Percentiles rank a stretch among this genome's conserved stretches.
Conservation (phyloP, 64 coral and sea anemone genomes). For the Acropora tenuis region DNA sequence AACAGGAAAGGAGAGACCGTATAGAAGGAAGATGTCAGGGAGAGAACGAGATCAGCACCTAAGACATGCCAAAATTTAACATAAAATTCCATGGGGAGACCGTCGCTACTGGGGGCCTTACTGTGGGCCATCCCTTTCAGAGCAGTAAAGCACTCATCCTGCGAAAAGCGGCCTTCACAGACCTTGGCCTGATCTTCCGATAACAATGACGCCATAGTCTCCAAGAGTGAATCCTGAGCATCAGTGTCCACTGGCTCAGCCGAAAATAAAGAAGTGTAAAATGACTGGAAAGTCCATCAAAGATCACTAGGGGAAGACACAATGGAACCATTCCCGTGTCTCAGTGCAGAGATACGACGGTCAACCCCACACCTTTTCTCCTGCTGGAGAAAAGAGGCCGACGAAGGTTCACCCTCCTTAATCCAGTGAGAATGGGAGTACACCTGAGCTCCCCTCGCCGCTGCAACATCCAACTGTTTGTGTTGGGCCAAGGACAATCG, state of each 20-base stretch:
- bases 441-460: conserved; percentile 39
- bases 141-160: neutral
- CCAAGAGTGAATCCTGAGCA: neutral
- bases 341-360: neutral
- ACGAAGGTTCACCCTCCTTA: conserved; percentile 50
- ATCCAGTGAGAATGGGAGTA: conserved; percentile 21
- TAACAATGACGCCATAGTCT: neutral
- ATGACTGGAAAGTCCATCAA: neutral
- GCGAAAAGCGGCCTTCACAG: neutral
- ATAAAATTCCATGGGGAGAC: too few relatives aligned
- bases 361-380: neutral
- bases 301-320: neutral
- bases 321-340: neutral
- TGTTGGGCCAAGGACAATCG: neutral
- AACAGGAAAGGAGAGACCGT: neutral
- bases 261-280: neutral
- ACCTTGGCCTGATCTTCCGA: neutral
- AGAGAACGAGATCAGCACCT: conserved; percentile 11
- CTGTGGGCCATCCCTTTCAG: neutral
- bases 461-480: neutral
- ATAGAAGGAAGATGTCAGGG: conserved; percentile 8
- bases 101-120: too few relatives aligned
- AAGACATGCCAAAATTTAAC: neutral
- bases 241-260: neutral
- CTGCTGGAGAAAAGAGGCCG: conserved; percentile 4